Conservation (phyloP, 2,888 invertebrate genomes). For the Crioceris asparagi region DNA sequence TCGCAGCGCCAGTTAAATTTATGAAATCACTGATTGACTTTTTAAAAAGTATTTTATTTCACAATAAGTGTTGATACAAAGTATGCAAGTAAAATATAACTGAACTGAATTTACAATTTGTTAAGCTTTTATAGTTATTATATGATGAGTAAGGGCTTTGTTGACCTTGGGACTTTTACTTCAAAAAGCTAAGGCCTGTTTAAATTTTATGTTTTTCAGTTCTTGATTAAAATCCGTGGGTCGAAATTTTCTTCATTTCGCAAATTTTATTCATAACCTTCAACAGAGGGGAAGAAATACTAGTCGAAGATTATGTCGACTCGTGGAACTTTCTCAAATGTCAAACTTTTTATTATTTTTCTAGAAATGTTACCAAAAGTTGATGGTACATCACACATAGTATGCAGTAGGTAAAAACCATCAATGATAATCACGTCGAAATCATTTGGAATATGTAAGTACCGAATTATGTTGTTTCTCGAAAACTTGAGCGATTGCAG, state of each 20-base stretch:
- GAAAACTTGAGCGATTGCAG: slow-evolving; percentile 18
- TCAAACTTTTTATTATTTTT: slow-evolving; percentile 14
- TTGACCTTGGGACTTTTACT: too few relatives aligned
- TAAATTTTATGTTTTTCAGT: slow-evolving; percentile 14
- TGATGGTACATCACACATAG: slow-evolving; percentile 18
- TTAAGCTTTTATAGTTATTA: too few relatives aligned
- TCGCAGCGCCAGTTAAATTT: too few relatives aligned
- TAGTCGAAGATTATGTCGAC: slow-evolving; percentile 21
- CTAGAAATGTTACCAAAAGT: slow-evolving; percentile 19
- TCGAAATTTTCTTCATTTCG: slow-evolving; percentile 6
- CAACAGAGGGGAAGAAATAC: slow-evolving; percentile 13
- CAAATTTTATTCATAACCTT: slow-evolving; percentile 7
- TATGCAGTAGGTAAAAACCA: slow-evolving; percentile 23
- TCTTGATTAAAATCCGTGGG: slow-evolving; percentile 10
- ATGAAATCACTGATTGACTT: too few relatives aligned
- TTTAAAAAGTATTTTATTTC: too few relatives aligned
- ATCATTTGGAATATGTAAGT: slow-evolving; percentile 8
- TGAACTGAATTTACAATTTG: too few relatives aligned
- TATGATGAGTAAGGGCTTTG: too few relatives aligned
- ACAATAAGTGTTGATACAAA: too few relatives aligned
- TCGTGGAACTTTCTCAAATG: slow-evolving; percentile 15
- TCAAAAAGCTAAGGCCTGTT: slow-evolving; percentile 14
- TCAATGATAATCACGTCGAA: slow-evolving; percentile 20
- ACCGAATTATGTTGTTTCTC: slow-evolving; percentile 9
- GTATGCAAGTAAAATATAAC: too few relatives aligned